These are phyloP conservation scores for Austrofundulus limnaeus DNA, from an alignment of 2,113 vertebrate species.

Conservation along the genomic window DNA sequence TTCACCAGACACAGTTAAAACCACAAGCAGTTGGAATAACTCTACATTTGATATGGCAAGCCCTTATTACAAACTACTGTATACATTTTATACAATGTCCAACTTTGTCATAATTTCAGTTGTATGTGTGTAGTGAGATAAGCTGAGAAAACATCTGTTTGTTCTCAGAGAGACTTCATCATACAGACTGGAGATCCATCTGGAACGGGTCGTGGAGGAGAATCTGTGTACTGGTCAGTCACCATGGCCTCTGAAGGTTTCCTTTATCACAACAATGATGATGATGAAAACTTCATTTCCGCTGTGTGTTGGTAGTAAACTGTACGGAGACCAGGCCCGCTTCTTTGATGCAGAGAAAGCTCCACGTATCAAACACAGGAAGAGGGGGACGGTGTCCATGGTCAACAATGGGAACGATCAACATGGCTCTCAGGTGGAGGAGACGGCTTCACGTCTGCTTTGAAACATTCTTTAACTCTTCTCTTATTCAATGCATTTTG, in stretches of 20 bases:
- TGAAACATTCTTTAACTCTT: too few species aligned
- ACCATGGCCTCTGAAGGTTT: not conserved
- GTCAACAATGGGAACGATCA: constrained; percentile 94
- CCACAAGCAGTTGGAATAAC: too few species aligned
- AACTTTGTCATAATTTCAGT: too few species aligned
- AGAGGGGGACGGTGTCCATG: constrained; percentile 95
- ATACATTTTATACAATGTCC: too few species aligned
- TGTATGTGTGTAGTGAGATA: too few species aligned
- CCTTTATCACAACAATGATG: not conserved
- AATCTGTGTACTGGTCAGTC: constrained; percentile 91
- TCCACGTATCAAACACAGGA: constrained; percentile 95
- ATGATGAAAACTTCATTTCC: not conserved
- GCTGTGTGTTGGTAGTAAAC: constrained; percentile 78
- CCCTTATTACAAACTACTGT: too few species aligned
- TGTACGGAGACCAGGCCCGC: constrained; percentile 95
- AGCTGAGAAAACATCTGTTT: not conserved
- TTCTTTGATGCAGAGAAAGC: constrained; percentile 93
- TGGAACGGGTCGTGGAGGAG: constrained; percentile 93
- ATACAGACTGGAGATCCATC: constrained; percentile 94
- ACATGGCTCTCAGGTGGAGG: constrained; percentile 92
- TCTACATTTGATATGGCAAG: too few species aligned
- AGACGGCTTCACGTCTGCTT: not conserved
- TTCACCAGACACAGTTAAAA: too few species aligned
- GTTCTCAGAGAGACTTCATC: constrained; percentile 90
- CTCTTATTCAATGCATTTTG: too few species aligned